Evolutionary conservation across 1,140 invertebrate species (phyloP), one percentile per base, ranked within the genome.

Genomic region (Zaprionus tsacasi): DNA sequence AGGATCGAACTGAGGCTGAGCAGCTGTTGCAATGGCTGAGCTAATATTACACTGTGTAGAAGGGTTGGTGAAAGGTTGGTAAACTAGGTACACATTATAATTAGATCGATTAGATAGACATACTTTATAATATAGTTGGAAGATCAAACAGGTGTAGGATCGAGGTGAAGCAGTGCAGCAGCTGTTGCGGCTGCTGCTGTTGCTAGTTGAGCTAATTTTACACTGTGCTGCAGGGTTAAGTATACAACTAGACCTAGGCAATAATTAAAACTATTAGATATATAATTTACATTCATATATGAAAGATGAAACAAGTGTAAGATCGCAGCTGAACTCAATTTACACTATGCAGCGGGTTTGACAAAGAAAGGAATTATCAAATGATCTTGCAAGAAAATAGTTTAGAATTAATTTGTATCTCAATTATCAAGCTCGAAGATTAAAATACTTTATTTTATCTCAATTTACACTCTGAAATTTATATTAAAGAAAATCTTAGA

Each of bases 21-120:
- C 36, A 25, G 61, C 68, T 60, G 68, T 48, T 68, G 48, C 63
- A 30, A 78, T 5, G 27, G 58, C 50, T 81, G 36, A 73, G 54
- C 25, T 79, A 56, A 68, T 79, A 35, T 8, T 77, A 74, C 79
- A 86, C 82, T 79, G 13, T 12, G 13, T 82, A 35, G 17, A 76
- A 70, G 13, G 10, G 38, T 50, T 21, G 15, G 45, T 1, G 17
- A 12, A 50, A n/a, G 40, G 40, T 15, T 21, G 21, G 15, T 45
- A 45, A 15, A 45, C n/a, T 45, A 45, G 40, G 7, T 45, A 15
- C 27, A 30, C 3, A 30, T 30, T 30, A 30, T 45, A 45, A 45
- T n/a, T 45, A 45, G 40, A 4, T 15, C 40, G n/a, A 40, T n/a
- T n/a, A 45, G 2, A 30, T 0, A 1, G n/a, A 45, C n/a, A 45